Evolutionary conservation across 2,888 invertebrate species (phyloP), one percentile per base, ranked within the genome.

Genomic region (Tachina fera): DNA sequence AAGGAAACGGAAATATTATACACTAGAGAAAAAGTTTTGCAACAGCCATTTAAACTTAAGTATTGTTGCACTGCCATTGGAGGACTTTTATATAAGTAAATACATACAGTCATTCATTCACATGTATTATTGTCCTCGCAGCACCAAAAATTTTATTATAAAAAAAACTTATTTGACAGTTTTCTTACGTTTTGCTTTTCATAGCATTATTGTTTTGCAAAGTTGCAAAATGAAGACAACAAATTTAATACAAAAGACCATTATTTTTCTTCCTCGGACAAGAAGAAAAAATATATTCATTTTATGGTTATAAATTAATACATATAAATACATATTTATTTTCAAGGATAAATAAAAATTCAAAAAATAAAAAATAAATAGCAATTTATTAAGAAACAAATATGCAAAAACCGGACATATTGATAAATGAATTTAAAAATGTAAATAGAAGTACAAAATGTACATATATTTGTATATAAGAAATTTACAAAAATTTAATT

Each of bases 1-100:
- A 76, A 60, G 83, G 79, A 86, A 83, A 72, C 86, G 86, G 86
- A 86, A 79, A 80, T 83, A 86, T 86, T 51, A 70, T 56, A 77
- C 39, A 39, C 19, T 16, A 78, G 60, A 78, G 53, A 67, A 51
- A 77, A 83, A 77, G 58, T 65, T 83, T 81, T n/a, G 45, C 58
- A 70, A 65, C 47, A 76, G 79, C 76, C 63, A 79, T 71, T 86
- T 76, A 76, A 86, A 83, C 71, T 83, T 83, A 83, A 86, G 86
- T 79, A n/a, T n/a, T n/a, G 16, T 67, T 83, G 31, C 63, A 60
- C 51, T 51, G n/a, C 1, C 43, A 61, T 11, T 61, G 43, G 4
- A 70, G 49, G 43, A 71, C 47, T 31, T 63, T 76, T 76, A 60
- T 49, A 49, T 49, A 58, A 5, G 1, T 31, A 31, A 1, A 31